Conservation (phyloP, 2,888 invertebrate species). For the Dichetophora obliterata region DNA sequence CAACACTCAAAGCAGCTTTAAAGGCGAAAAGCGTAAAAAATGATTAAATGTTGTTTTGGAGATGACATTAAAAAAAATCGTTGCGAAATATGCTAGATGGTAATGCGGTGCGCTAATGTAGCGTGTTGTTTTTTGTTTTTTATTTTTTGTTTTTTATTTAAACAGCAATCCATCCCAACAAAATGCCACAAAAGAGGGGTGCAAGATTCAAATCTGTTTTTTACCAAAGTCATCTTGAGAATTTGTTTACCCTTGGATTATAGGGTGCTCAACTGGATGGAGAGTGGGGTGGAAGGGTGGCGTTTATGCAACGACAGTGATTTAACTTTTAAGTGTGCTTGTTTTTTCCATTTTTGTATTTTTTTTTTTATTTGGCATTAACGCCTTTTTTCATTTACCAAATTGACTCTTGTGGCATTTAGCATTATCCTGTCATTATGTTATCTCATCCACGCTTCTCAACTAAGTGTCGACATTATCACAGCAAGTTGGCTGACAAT, state of each 20-base stretch:
- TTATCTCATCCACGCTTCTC: conserved; percentile 6
- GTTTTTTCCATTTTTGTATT: background rate
- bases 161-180: no score
- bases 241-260: conserved; percentile 29
- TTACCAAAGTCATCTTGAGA: conserved; percentile 12
- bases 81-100: conserved; percentile 2
- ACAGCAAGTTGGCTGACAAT: conserved; percentile 22
- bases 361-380: background rate
- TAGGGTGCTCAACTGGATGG: background rate
- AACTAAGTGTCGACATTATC: conserved; percentile 21
- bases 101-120: conserved; percentile 21
- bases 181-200: no score
- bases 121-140: background rate
- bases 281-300: background rate
- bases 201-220: background rate
- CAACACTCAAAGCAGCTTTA: background rate
- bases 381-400: conserved; percentile 33
- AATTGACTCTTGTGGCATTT: conserved; percentile 36
- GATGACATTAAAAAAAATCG: background rate
- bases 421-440: conserved; percentile 13
- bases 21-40: background rate
- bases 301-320: conserved; percentile 6
- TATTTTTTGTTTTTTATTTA: no score
- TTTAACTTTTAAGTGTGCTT: conserved; percentile 25
- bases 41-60: background rate